Conservation (phyloP, 2,797 vertebrate genomes). For the Poeciliopsis presidionis region DNA sequence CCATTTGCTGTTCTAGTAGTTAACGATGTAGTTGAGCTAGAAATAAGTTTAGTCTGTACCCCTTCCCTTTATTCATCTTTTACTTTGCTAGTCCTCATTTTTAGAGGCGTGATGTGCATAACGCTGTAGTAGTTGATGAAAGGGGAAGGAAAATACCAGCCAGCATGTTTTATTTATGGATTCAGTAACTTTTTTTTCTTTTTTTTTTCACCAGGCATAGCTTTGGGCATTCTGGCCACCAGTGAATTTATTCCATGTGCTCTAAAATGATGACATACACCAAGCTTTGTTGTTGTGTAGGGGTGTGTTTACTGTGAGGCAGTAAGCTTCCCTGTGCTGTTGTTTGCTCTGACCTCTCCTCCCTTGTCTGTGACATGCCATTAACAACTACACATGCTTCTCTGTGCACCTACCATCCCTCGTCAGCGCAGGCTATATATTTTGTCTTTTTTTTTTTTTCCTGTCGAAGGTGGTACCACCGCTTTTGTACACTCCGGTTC, state of each 20-base stretch:
- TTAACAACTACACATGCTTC: slow-evolving; percentile 82
- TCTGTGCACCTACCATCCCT: slow-evolving; percentile 71
- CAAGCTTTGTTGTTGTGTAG: slow-evolving; percentile 68
- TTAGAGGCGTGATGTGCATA: slow-evolving; percentile 66
- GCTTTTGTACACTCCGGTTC: slow-evolving; percentile 39
- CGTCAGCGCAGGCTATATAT: slow-evolving; percentile 78
- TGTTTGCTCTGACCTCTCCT: slow-evolving; percentile 82
- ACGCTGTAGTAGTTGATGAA: slow-evolving; percentile 67
- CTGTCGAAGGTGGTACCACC: slow-evolving; percentile 59
- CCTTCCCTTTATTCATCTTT: slow-evolving; percentile 66
- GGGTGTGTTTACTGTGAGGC: slow-evolving; percentile 64
- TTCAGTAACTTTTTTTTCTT: slow-evolving; percentile 34
- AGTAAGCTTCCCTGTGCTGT: slow-evolving; percentile 75
- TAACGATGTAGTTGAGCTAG: slow-evolving; percentile 71
- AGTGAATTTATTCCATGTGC: slow-evolving; percentile 79
- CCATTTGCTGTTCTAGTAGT: slow-evolving; percentile 58
- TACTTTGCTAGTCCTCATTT: slow-evolving; percentile 66
- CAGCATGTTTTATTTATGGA: slow-evolving; percentile 83
- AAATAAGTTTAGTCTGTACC: slow-evolving; percentile 48
- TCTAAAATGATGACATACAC: slow-evolving; percentile 79
- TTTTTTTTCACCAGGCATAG: slow-evolving; percentile 56
- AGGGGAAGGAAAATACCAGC: slow-evolving; percentile 74
- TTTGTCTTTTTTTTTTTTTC: slow-evolving; percentile 70
- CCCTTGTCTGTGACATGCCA: slow-evolving; percentile 80
- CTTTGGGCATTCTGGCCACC: slow-evolving; percentile 77